Conservation (phyloP, 2,888 invertebrate genomes). For the Platycheirus albimanus region DNA sequence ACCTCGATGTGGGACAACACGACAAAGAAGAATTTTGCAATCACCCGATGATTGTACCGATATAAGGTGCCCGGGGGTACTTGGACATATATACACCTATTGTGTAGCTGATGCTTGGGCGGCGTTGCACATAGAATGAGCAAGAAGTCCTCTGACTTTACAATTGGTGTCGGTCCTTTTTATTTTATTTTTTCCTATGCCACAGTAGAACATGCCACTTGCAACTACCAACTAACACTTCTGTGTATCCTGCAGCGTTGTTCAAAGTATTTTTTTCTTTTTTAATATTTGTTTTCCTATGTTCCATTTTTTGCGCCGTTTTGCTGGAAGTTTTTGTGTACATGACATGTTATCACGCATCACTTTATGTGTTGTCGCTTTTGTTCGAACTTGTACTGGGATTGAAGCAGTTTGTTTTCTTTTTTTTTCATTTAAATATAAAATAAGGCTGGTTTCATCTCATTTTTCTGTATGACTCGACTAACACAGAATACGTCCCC, state of each 20-base stretch:
- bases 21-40: conserved; percentile 53
- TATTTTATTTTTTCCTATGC: conserved; percentile 5
- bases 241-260: conserved; percentile 36
- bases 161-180: conserved; percentile 39
- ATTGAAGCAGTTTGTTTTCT: conserved; percentile 8
- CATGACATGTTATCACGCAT: conserved; percentile 65
- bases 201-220: conserved; percentile 47
- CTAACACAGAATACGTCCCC: background rate
- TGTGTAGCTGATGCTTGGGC: conserved; percentile 15
- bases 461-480: conserved; percentile 18
- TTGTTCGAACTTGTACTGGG: conserved; percentile 40
- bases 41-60: conserved; percentile 67
- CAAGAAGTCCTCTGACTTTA: conserved; percentile 18
- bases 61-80: conserved; percentile 41
- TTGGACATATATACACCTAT: conserved; percentile 30
- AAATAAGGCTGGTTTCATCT: conserved; percentile 22
- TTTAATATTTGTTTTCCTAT: conserved; percentile 15
- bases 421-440: background rate
- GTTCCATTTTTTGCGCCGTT: conserved; percentile 28
- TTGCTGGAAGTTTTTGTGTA: conserved; percentile 51
- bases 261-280: conserved; percentile 29
- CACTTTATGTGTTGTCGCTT: conserved; percentile 43
- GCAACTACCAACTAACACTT: conserved; percentile 36
- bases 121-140: background rate
- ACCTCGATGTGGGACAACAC: conserved; percentile 30